These are phyloP conservation scores for Leptinotarsa defecta DNA, from an alignment of 1,140 invertebrate species.

Conservation along the genomic window DNA sequence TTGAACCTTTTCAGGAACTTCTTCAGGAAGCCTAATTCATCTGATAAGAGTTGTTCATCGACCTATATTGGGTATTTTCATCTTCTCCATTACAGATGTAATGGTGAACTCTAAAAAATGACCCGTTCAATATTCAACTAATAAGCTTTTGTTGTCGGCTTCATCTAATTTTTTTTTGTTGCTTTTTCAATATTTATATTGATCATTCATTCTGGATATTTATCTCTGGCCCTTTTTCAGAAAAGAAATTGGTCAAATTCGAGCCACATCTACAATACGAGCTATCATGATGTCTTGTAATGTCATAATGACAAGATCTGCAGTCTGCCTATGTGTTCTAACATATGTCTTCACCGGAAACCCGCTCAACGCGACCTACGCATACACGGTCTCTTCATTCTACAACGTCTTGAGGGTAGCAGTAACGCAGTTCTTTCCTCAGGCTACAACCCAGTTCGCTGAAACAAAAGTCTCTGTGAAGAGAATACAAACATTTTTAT, in stretches of 20 bases:
- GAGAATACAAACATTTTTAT: conserved; percentile 70
- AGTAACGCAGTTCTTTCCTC: conserved; percentile 75
- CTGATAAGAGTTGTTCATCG: too few relatives aligned
- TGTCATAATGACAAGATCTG: conserved; percentile 72
- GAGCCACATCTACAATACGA: conserved; percentile 61
- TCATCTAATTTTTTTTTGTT: too few relatives aligned
- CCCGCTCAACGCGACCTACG: conserved; percentile 73
- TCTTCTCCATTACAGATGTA: too few relatives aligned
- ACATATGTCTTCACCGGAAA: conserved; percentile 74
- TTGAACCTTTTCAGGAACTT: too few relatives aligned
- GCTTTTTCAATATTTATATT: too few relatives aligned
- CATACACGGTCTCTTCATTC: conserved; percentile 73
- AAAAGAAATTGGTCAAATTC: conserved; percentile 50
- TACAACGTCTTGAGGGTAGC: conserved; percentile 73
- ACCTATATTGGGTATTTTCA: too few relatives aligned
- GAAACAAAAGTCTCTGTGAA: conserved; percentile 71
- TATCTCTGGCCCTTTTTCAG: conserved; percentile 33
- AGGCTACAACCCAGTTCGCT: conserved; percentile 65
- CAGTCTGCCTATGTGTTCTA: conserved; percentile 78
- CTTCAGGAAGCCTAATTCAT: too few relatives aligned
- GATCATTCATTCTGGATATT: too few relatives aligned
- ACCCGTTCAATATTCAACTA: too few relatives aligned
- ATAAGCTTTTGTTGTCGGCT: too few relatives aligned
- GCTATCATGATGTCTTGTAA: conserved; percentile 76
- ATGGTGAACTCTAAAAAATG: too few relatives aligned